A percentile compares a stretch with the other conserved stretches of the same genome.
Evolutionary conservation across 2,888 invertebrate genomes (phyloP).

Genomic region (Silvanus unidentatus): DNA sequence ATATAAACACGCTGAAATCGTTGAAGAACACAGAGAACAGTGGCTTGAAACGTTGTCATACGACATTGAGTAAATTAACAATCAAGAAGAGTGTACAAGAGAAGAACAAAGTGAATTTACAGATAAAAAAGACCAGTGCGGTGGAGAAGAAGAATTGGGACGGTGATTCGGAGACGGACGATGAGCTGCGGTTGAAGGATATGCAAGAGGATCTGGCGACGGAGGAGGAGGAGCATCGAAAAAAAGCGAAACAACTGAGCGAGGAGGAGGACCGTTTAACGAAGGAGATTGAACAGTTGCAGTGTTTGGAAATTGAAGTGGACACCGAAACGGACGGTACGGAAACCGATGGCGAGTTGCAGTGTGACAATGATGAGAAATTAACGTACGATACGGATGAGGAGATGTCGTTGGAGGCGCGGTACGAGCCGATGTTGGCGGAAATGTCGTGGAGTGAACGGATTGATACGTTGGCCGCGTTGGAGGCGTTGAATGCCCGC

Average conservation of each 20-base stretch:
- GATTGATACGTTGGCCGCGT: constrained; percentile 70
- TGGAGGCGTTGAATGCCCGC: constrained; percentile 75
- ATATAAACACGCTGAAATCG: constrained; percentile 40
- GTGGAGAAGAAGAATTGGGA: constrained; percentile 42
- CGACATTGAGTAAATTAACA: constrained; percentile 37
- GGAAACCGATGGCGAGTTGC: constrained; percentile 64
- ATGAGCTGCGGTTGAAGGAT: constrained; percentile 47
- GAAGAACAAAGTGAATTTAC: constrained; percentile 32
- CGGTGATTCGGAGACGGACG: constrained; percentile 57
- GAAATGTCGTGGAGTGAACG: constrained; percentile 83
- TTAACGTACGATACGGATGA: constrained; percentile 26
- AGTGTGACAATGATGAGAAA: constrained; percentile 40
- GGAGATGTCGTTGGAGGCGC: constrained; percentile 55
- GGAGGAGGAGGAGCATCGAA: constrained; percentile 64
- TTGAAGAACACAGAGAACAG: constrained; percentile 22
- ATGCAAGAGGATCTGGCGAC: constrained; percentile 40
- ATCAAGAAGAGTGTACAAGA: constrained; percentile 22
- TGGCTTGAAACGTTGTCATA: constrained; percentile 37
- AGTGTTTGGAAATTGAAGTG: constrained; percentile 66
- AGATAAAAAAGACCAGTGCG: constrained; percentile 28
- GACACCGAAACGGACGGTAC: constrained; percentile 80
- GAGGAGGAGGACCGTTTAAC: constrained; percentile 73
- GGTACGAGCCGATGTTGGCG: constrained; percentile 65
- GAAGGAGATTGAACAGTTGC: constrained; percentile 69
- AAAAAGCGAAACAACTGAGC: constrained; percentile 57